phyloP scores from a whole-genome alignment of 2,797 vertebrate species.

The Gymnothorax reevesii region DNA sequence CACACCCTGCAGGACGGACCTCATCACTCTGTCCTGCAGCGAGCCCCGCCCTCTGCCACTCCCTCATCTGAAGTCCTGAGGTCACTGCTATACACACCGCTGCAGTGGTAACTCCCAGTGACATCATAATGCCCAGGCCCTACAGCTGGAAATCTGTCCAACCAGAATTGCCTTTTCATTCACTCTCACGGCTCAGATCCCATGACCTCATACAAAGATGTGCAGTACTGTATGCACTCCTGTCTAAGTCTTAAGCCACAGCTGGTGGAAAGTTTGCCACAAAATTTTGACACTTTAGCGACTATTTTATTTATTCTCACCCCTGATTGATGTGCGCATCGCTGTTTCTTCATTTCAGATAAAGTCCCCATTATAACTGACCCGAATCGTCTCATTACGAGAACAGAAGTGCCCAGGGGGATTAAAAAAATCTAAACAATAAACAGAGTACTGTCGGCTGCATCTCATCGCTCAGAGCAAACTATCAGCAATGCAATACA shows the following conservation, averaged over 20 bases:
- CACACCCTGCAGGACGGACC: neutral
- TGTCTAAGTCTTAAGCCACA: neutral
- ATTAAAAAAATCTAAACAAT: neutral
- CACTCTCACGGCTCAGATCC: neutral
- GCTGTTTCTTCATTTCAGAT: too few species aligned
- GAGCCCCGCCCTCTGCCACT: neutral
- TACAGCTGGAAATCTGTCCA: neutral
- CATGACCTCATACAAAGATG: neutral
- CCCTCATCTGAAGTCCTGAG: neutral
- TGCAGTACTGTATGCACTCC: neutral
- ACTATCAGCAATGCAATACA: neutral
- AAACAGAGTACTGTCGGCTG: neutral
- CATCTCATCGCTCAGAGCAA: neutral
- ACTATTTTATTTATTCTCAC: neutral
- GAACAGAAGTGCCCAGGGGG: conserved; percentile 35
- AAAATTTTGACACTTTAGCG: neutral
- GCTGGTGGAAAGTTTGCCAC: neutral
- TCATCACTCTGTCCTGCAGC: neutral
- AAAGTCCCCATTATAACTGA: neutral
- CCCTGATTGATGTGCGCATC: neutral
- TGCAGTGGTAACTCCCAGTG: neutral
- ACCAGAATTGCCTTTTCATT: neutral
- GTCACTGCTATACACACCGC: neutral
- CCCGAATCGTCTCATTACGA: neutral
- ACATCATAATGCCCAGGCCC: neutral